Evolutionary conservation across 2,888 invertebrate species (phyloP), one percentile per base, ranked within the genome.

Genomic region (Phoenoteleia sp.): DNA sequence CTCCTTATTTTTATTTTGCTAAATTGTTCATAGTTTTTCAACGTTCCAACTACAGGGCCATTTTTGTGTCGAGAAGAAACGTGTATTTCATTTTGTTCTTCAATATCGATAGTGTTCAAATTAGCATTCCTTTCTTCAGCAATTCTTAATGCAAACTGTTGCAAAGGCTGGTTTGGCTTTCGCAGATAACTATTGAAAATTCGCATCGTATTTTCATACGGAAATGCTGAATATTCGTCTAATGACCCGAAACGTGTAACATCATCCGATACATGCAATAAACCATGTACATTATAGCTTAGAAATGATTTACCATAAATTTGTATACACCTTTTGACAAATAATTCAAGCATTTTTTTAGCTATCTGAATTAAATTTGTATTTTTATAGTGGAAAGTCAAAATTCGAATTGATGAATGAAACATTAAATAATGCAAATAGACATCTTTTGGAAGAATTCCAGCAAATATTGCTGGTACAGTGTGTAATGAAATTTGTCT

Each of bases 401-500:
- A 60, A 23, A 67, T 67, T 64, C 82, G 72, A 33, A 90, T 84
- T 6, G 87, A 84, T 45, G 69, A 45, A 67, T 88, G 87, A 13
- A 90, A 66, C 11, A 84, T 17, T 17, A 90, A 64, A 62, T 89
- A 91, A 77, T 90, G 87, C 5, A 69, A 42, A 66, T 89, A 90
- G 15, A 67, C 39, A 2, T 83, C 36, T 23, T 79, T 29, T 21
- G 67, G 56, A 17, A 90, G 42, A 64, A 87, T 62, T 39, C 77
- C 81, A 54, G 81, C 69, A 11, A 91, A 79, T 29, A 90, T 81
- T 23, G 86, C 81, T 15, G 87, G 86, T 11, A 90, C 91, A 15
- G 88, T 86, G 60, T 90, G 90, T 19, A 90, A 66, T 15, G 89
- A 64, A 17, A 90, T 81, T 66, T 87, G 86, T 47, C 90, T 79